These are phyloP conservation scores for Cheilosia urbana DNA, from an alignment of 2,888 invertebrate genomes.

Conservation along the genomic window DNA sequence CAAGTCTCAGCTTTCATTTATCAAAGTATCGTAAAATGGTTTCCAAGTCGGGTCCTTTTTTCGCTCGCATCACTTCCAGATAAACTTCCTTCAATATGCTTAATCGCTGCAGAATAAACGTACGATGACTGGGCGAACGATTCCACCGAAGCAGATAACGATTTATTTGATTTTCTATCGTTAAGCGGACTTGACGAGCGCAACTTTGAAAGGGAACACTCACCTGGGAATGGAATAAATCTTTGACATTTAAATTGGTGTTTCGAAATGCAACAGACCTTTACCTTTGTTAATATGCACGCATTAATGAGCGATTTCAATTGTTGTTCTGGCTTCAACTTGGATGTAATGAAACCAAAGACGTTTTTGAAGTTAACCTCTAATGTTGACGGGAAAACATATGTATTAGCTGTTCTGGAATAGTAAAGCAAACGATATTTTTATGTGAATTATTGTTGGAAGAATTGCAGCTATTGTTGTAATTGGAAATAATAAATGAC, in stretches of 20 bases:
- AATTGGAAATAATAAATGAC: no score
- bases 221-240: constrained; percentile 21
- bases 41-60: constrained; percentile 41
- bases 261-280: neutral
- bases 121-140: neutral
- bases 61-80: constrained; percentile 39
- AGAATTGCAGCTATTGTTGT: no score
- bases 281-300: constrained; percentile 57
- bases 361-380: constrained; percentile 58
- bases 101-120: constrained; percentile 23
- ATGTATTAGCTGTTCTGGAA: constrained; percentile 57
- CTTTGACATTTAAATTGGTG: neutral
- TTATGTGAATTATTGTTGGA: no score
- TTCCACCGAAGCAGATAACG: constrained; percentile 35
- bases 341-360: constrained; percentile 58
- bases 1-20: constrained; percentile 27
- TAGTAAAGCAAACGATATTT: no score
- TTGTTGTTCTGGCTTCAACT: constrained; percentile 52
- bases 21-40: constrained; percentile 50
- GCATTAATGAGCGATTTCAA: constrained; percentile 55
- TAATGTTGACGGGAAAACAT: constrained; percentile 35
- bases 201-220: constrained; percentile 56
- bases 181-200: constrained; percentile 30
- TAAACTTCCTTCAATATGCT: constrained; percentile 39
- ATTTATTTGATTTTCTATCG: constrained; percentile 55